Base-by-base conservation (phyloP, 2,888 invertebrate genomes). In the Euzophera pinguis region DNA sequence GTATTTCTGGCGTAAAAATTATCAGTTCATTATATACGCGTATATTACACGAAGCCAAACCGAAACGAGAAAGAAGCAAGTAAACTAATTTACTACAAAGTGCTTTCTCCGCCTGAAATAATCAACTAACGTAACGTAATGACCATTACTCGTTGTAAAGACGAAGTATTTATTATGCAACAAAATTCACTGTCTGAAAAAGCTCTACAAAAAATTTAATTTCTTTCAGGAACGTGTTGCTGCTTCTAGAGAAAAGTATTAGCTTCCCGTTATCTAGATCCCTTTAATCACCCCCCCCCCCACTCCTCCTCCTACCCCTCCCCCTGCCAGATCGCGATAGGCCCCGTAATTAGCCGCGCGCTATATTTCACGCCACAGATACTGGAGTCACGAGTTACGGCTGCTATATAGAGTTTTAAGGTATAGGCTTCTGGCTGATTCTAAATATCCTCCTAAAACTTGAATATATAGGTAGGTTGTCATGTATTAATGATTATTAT, bases 321-420 rank as follows among this genome's bases (percentile, higher is more conserved):
- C 22, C 22, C 22, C 22, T 5, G 22, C 29, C 39, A 14, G 27
- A 48, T 48, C 43, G 55, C 58, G 67, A 69, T 67, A 69, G 47
- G 53, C 45, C 53, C 50, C 53, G 64, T 67, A 69, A 71, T 65
- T 67, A 71, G 69, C 45, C 50, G 54, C 43, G 52, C 41, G 61
- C 53, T 57, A 61, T 65, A 64, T 61, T 63, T 68, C 66, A 64
- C 64, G 59, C 59, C 55, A 58, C 60, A 60, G 69, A 68, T 69
- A 69, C 62, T 53, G 16, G 39, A 16, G 56, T 34, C 45, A 14
- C 67, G 69, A 71, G 72, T 70, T 72, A 72, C 67, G 67, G 13
- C 32, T 12, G 32, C 45, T 16, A 8, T 29, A 13, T 13, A 27
- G 29, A 2, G 43, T 27, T 12, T 6, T 27, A 7, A 4, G 4